phyloP scores from a whole-genome alignment of 2,888 invertebrate genomes.

The Cheilosia pagana region DNA sequence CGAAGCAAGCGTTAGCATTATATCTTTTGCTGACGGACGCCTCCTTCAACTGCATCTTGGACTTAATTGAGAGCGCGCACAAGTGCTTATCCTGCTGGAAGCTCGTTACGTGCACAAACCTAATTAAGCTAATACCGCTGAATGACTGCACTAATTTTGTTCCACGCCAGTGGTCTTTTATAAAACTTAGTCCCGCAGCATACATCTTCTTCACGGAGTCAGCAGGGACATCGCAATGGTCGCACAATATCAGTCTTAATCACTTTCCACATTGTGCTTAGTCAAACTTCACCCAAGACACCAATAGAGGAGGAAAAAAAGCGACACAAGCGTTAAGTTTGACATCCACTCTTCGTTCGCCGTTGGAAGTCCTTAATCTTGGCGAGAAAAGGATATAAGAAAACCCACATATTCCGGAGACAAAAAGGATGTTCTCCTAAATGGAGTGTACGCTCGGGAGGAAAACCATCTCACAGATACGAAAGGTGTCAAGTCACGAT shows the following conservation, averaged over 20 bases:
- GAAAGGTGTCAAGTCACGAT: constrained; percentile 75
- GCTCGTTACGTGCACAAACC: constrained; percentile 34
- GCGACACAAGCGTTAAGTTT: constrained; percentile 54
- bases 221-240: constrained; percentile 29
- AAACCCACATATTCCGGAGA: constrained; percentile 31
- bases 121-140: constrained; percentile 64
- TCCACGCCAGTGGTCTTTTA: background rate
- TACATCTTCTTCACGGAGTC: constrained; percentile 44
- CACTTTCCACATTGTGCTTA: constrained; percentile 68
- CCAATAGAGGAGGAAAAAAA: constrained; percentile 34
- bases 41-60: background rate
- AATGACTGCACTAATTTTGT: constrained; percentile 57
- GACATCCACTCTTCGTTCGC: constrained; percentile 50
- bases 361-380: constrained; percentile 54
- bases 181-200: constrained; percentile 8
- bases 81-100: constrained; percentile 49
- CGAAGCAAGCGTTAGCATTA: background rate
- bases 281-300: constrained; percentile 66
- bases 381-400: constrained; percentile 4
- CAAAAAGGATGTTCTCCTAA: constrained; percentile 64
- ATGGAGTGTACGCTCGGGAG: constrained; percentile 54
- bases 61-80: constrained; percentile 46
- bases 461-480: constrained; percentile 58
- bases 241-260: constrained; percentile 67
- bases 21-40: background rate